phyloP scores from a whole-genome alignment of 2,888 invertebrate species.

The Gymnocheta viridis region DNA sequence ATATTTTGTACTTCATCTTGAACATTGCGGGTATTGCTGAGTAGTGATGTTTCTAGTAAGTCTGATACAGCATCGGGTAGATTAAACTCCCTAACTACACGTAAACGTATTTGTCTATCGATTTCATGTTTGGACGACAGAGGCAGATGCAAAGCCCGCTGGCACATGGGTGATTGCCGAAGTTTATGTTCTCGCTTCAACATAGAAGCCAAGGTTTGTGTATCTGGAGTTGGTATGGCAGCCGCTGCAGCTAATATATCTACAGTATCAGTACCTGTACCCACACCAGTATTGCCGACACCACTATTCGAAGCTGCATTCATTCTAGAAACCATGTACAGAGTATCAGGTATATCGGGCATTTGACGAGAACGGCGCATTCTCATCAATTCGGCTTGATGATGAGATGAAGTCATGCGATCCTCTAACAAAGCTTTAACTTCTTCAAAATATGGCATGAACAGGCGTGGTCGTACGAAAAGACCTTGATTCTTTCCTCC shows the following conservation, averaged over 20 bases:
- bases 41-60: conserved; percentile 85
- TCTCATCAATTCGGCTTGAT: conserved; percentile 88
- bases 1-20: conserved; percentile 72
- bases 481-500: conserved; percentile 87
- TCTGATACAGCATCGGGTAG: conserved; percentile 94
- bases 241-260: conserved; percentile 86
- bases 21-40: conserved; percentile 72
- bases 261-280: conserved; percentile 83
- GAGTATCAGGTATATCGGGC: conserved; percentile 94
- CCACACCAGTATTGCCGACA: conserved; percentile 74
- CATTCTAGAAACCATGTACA: conserved; percentile 90
- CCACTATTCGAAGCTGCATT: conserved; percentile 77
- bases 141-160: conserved; percentile 89
- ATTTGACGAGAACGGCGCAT: conserved; percentile 88
- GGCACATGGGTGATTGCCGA: conserved; percentile 89
- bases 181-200: conserved; percentile 92
- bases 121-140: conserved; percentile 90
- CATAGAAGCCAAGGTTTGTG: conserved; percentile 90
- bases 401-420: conserved; percentile 88
- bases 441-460: conserved; percentile 97
- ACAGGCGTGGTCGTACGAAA: conserved; percentile 92
- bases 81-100: conserved; percentile 96
- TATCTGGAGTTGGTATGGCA: conserved; percentile 89
- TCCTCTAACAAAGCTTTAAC: conserved; percentile 93
- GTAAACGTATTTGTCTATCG: conserved; percentile 89